Percentiles rank a stretch among this genome's conserved stretches.
Conservation (phyloP, 2,888 invertebrate genomes). For the Athalia circularis region DNA sequence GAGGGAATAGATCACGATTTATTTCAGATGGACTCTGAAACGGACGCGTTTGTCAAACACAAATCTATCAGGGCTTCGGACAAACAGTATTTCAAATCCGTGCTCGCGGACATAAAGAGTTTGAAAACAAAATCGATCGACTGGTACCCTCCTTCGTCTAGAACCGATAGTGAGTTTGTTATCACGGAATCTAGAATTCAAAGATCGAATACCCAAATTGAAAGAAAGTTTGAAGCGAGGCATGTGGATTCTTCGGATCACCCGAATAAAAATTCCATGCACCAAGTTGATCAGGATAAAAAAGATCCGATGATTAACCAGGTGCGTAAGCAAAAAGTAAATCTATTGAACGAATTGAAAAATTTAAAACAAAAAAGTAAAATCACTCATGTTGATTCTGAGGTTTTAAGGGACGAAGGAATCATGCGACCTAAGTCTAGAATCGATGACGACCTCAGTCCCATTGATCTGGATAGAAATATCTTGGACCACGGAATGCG, state of each 20-base stretch:
- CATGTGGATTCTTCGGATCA: slow-evolving; percentile 64
- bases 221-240: slow-evolving; percentile 66
- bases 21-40: slow-evolving; percentile 81
- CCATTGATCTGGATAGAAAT: slow-evolving; percentile 59
- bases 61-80: slow-evolving; percentile 65
- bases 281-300: slow-evolving; percentile 64
- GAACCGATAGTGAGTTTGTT: slow-evolving; percentile 57
- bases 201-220: slow-evolving; percentile 67
- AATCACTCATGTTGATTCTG: slow-evolving; percentile 72
- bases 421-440: slow-evolving; percentile 72
- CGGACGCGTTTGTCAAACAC: slow-evolving; percentile 71
- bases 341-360: slow-evolving; percentile 69
- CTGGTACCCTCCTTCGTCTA: slow-evolving; percentile 63
- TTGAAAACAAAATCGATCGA: slow-evolving; percentile 63
- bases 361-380: slow-evolving; percentile 68
- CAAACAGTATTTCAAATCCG: slow-evolving; percentile 66
- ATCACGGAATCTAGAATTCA: slow-evolving; percentile 69
- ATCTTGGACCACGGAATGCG: slow-evolving; percentile 56
- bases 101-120: slow-evolving; percentile 65
- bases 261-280: slow-evolving; percentile 46
- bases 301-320: slow-evolving; percentile 68
- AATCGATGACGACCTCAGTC: slow-evolving; percentile 70
- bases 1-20: slow-evolving; percentile 80
- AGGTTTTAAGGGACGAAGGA: slow-evolving; percentile 70
- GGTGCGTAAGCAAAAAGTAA: slow-evolving; percentile 68